A percentile compares a stretch with the other conserved stretches of the same genome.
Conservation (phyloP, 1,140 invertebrate species). For the Trichonephila inaurata region DNA sequence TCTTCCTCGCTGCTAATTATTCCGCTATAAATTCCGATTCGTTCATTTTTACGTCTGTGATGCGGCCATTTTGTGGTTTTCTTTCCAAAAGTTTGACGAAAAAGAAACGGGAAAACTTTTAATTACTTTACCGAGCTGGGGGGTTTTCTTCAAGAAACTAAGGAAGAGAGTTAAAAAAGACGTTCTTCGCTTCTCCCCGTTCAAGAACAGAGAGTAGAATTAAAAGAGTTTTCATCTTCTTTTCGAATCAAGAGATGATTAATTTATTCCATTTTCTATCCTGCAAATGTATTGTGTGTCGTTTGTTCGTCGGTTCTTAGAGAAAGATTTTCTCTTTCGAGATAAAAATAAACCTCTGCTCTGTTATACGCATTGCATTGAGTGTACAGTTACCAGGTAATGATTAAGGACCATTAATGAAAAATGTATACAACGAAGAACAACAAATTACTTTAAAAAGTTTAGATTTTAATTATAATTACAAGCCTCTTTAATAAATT, state of each 20-base stretch:
- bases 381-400: too few relatives aligned
- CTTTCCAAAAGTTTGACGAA: neutral
- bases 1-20: slow-evolving; percentile 42
- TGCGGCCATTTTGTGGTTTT: neutral
- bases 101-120: neutral
- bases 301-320: too few relatives aligned
- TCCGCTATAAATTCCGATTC: neutral
- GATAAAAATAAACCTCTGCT: too few relatives aligned
- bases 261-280: neutral
- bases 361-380: too few relatives aligned
- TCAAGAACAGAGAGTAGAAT: neutral
- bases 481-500: too few relatives aligned
- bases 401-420: too few relatives aligned
- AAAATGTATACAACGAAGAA: too few relatives aligned
- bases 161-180: neutral
- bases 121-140: slow-evolving; percentile 8
- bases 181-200: neutral
- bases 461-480: too few relatives aligned
- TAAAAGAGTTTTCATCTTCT: neutral
- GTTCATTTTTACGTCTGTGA: neutral
- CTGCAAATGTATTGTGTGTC: too few relatives aligned
- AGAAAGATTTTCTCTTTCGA: too few relatives aligned
- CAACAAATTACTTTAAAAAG: too few relatives aligned
- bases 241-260: slow-evolving; percentile 1
- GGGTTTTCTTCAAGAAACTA: neutral